Percentiles rank a stretch among this genome's conserved stretches.
Evolutionary conservation across 2,113 vertebrate genomes (phyloP).

Genomic region (Notothenia rossii): DNA sequence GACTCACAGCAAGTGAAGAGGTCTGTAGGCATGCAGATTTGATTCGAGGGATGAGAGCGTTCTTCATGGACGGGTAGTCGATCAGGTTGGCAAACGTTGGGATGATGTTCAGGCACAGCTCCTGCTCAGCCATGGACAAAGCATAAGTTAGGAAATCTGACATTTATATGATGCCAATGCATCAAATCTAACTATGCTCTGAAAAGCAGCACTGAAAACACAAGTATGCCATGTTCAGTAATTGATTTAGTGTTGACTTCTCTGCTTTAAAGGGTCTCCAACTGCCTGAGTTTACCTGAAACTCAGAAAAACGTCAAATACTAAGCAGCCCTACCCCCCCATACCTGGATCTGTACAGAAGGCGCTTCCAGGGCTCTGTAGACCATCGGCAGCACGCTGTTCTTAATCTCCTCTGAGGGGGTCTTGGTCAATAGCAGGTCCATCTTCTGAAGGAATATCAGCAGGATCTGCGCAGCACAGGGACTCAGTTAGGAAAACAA

Average conservation of each 20-base stretch:
- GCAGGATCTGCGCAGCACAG: slow-evolving; percentile 87
- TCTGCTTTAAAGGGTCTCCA: too few species aligned
- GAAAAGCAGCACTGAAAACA: background rate
- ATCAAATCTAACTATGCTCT: background rate
- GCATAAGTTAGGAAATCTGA: slow-evolving; percentile 4
- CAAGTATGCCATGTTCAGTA: background rate
- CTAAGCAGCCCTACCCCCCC: background rate
- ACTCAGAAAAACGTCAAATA: background rate
- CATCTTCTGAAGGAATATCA: slow-evolving; percentile 99
- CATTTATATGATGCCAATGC: background rate
- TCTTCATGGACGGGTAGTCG: slow-evolving; percentile 99
- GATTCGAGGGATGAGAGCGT: slow-evolving; percentile 97
- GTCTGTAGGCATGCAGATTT: slow-evolving; percentile 97
- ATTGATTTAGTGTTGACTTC: background rate
- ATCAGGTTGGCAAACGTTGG: slow-evolving; percentile 98
- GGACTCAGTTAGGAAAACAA: slow-evolving; percentile 2
- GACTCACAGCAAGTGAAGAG: slow-evolving; percentile 96
- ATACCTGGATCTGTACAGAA: slow-evolving; percentile 98
- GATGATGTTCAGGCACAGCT: slow-evolving; percentile 98
- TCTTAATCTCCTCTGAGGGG: slow-evolving; percentile 96
- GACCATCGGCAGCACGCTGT: slow-evolving; percentile 95
- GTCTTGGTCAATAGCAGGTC: slow-evolving; percentile 98
- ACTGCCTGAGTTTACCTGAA: too few species aligned
- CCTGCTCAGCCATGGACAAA: slow-evolving; percentile 82
- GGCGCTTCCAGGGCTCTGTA: slow-evolving; percentile 97